A percentile compares a stretch with the other conserved stretches of the same genome.
phyloP scores from a whole-genome alignment of 2,888 invertebrate species.

The Ophion obscuratus region DNA sequence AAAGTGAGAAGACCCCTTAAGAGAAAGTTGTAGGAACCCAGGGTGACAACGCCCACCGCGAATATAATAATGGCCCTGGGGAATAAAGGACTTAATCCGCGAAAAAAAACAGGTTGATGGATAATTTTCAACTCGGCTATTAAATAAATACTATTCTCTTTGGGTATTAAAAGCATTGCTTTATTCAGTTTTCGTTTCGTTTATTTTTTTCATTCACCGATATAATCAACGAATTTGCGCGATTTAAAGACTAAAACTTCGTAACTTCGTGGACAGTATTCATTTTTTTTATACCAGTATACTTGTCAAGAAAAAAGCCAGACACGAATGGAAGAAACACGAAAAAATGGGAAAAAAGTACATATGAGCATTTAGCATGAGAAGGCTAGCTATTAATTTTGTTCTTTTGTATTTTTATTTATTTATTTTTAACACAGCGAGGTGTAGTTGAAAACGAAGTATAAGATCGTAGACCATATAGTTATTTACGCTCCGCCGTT shows the following conservation, averaged over 20 bases:
- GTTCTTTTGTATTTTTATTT: conserved; percentile 14
- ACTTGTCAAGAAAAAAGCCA: conserved; percentile 48
- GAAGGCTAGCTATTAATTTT: conserved; percentile 38
- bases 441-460: conserved; percentile 49
- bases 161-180: conserved; percentile 62
- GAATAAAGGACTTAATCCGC: no score
- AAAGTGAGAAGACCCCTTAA: no score
- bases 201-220: conserved; percentile 41
- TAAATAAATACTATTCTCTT: conserved; percentile 20
- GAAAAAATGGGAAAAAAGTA: conserved; percentile 55
- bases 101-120: no score
- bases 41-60: no score
- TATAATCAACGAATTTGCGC: conserved; percentile 31
- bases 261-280: conserved; percentile 21
- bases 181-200: conserved; percentile 31
- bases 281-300: conserved; percentile 22
- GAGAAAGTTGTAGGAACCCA: no score
- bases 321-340: conserved; percentile 51
- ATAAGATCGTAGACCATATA: conserved; percentile 37
- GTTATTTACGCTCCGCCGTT: conserved; percentile 40
- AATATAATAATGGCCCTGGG: no score
- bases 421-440: conserved; percentile 46
- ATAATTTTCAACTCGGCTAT: not conserved
- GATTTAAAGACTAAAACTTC: conserved; percentile 39
- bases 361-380: conserved; percentile 29